Base-by-base conservation (phyloP, 2,113 vertebrate genomes). In the Tamias sibiricus region DNA sequence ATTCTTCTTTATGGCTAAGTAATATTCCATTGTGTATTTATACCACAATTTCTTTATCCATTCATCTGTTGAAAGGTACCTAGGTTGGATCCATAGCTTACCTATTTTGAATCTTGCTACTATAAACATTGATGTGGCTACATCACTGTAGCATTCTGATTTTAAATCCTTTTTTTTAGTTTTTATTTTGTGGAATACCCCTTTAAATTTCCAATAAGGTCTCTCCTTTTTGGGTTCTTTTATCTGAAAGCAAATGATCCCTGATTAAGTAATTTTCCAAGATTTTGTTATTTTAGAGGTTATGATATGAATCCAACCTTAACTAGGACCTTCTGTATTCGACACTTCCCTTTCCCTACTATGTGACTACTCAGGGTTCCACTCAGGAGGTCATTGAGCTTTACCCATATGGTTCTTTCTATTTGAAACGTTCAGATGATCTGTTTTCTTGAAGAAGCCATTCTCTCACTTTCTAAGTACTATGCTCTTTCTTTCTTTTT, bases 201-300 rank as follows among this genome's bases (percentile, higher is more conserved):
- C 92, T 92, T 14, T 71, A 74, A 66, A 92, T 26, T 68, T 88
- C 14, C 16, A 87, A 0, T 76, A 91, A 75, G 4, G 59, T 19
- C 40, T 22, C 8, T 24, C 16, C 66, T 59, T 84, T 92, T 92
- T 72, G 40, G 14, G 71, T 87, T 96, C 90, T 87, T 16, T 83
- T 79, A 84, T 59, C 40, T 92, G 17, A 16, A 87, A 87, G 42
- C 49, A 83, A 26, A 77, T 82, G 62, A 83, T 40, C 12, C 30
- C 6, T 68, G 49, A 72, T 84, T 62, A 72, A 91, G 81, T 66
- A 87, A 69, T 44, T 97, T 77, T 47, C 30, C 10, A 72, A 44
- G 11, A 95, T 35, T 91, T 80, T 76, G 35, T 71, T 82, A 49
- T 93, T 94, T 92, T 20, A 90, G 49, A 81, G 59, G 5, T 75